Evolutionary conservation across 35 echinoderm and acorn worm species (phyloP), one percentile per base, ranked within the genome.

Genomic region (Amphiura filiformis): DNA sequence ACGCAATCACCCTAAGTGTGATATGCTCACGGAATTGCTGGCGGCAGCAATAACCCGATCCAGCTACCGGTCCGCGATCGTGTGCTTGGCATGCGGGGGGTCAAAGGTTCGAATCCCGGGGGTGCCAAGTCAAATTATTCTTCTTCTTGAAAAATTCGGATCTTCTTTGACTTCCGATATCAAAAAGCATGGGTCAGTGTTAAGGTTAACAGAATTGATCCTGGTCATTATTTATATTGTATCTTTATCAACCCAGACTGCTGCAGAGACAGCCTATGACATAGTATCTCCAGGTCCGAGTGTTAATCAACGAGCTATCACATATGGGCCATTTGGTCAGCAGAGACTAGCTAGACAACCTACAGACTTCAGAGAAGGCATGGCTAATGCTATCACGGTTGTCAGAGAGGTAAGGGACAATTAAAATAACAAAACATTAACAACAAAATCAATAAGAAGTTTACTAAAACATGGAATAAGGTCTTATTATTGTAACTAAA

Each of bases 191-290:
- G n/a, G n/a, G n/a, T n/a, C n/a, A n/a, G n/a, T n/a, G n/a, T n/a
- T n/a, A n/a, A n/a, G n/a, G n/a, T n/a, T n/a, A n/a, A n/a, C n/a
- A n/a, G n/a, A n/a, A n/a, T n/a, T n/a, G n/a, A n/a, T n/a, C n/a
- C n/a, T n/a, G n/a, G n/a, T n/a, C n/a, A n/a, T n/a, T n/a, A n/a
- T n/a, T n/a, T n/a, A n/a, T n/a, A n/a, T n/a, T n/a, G n/a, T n/a
- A n/a, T n/a, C n/a, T n/a, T n/a, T n/a, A n/a, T n/a, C n/a, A n/a
- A 4, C 41, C 41, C 41, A 99, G 96, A 81, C 87, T 77, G 92
- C 94, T 37, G 96, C 96, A 20, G 96, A 99, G 88, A 93, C 91
- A 37, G 91, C 96, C 30, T 99, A 99, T 88, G 96, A 99, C 81
- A 86, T 99, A 31, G 90, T 99, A 57, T 94, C 96, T 17, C 95